Evolutionary conservation across 2,113 vertebrate species (phyloP).

Genomic region (Nannobrachium achirus): DNA sequence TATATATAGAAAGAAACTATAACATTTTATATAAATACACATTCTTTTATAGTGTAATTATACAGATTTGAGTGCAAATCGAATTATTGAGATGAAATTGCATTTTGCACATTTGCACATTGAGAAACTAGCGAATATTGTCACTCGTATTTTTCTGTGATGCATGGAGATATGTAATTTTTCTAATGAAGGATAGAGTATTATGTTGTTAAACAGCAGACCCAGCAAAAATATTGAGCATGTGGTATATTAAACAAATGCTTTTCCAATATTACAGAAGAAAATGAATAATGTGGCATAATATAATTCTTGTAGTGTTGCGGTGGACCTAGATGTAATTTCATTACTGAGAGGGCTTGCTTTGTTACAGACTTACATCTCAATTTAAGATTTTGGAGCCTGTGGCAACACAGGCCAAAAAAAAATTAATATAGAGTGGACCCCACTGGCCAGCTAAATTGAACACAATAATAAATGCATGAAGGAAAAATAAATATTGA

Average conservation of each 20-base stretch:
- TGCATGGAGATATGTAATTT: conserved; percentile 36
- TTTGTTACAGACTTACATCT: conserved; percentile 62
- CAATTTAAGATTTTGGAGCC: conserved; percentile 62
- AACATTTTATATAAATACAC: conserved; percentile 1
- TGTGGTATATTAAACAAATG: conserved; percentile 54
- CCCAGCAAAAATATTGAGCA: conserved; percentile 54
- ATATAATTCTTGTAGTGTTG: conserved; percentile 53
- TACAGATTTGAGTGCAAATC: no score
- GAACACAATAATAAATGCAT: conserved; percentile 65
- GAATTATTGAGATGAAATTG: conserved; percentile 8
- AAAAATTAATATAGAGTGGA: conserved; percentile 68
- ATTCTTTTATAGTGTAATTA: not conserved
- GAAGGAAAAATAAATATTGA: conserved; percentile 72
- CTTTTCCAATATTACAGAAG: conserved; percentile 62
- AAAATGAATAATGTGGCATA: conserved; percentile 63
- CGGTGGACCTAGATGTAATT: conserved; percentile 56
- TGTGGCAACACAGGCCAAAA: conserved; percentile 53
- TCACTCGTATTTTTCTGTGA: conserved; percentile 21
- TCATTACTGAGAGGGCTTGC: conserved; percentile 58
- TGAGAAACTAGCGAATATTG: conserved; percentile 38
- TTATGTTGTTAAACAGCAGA: conserved; percentile 38
- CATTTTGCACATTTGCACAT: conserved; percentile 24
- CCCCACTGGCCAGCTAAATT: conserved; percentile 59
- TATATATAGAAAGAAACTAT: not conserved
- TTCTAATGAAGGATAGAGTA: conserved; percentile 31